Percentiles rank a stretch among this genome's conserved stretches.
These are phyloP conservation scores for Xestobium rufovillosum DNA, from an alignment of 2,888 invertebrate genomes.

Conservation along the genomic window DNA sequence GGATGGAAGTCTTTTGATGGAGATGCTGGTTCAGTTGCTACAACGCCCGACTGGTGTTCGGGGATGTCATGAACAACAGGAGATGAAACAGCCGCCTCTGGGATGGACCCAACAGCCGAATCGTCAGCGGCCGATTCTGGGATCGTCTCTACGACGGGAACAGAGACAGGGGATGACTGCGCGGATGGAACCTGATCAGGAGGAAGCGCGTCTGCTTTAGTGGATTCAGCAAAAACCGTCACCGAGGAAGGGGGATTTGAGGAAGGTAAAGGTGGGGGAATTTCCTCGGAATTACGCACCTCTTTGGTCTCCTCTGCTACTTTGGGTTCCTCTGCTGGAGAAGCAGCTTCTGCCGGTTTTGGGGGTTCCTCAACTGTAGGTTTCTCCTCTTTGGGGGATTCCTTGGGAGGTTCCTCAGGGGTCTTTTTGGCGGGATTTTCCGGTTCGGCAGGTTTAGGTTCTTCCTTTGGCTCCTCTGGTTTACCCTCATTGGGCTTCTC, in stretches of 20 bases:
- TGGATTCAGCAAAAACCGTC: slow-evolving; percentile 64
- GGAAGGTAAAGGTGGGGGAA: slow-evolving; percentile 66
- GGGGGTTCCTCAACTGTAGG: slow-evolving; percentile 15
- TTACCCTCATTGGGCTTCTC: slow-evolving; percentile 12
- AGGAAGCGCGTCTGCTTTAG: slow-evolving; percentile 49
- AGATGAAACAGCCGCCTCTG: slow-evolving; percentile 8
- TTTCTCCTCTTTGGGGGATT: slow-evolving; percentile 20
- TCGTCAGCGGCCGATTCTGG: slow-evolving; percentile 5
- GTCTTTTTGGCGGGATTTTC: slow-evolving; percentile 15
- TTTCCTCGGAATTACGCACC: slow-evolving; percentile 58
- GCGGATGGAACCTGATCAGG: slow-evolving; percentile 28
- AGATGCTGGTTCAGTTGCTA: slow-evolving; percentile 9
- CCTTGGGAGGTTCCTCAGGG: slow-evolving; percentile 21
- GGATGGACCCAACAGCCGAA: no score
- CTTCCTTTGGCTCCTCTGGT: slow-evolving; percentile 24
- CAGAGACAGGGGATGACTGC: slow-evolving; percentile 16
- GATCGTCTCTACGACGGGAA: slow-evolving; percentile 23
- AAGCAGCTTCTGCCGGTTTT: slow-evolving; percentile 19
- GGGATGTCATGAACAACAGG: slow-evolving; percentile 16
- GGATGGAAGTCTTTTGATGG: slow-evolving; percentile 5
- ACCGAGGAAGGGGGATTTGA: slow-evolving; percentile 69
- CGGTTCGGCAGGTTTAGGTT: slow-evolving; percentile 17
- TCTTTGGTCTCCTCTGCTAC: slow-evolving; percentile 38
- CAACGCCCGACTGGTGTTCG: slow-evolving; percentile 10
- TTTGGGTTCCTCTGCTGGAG: slow-evolving; percentile 25